Base-by-base conservation (phyloP, 2,888 invertebrate species). In the Mesochorus sp. region DNA sequence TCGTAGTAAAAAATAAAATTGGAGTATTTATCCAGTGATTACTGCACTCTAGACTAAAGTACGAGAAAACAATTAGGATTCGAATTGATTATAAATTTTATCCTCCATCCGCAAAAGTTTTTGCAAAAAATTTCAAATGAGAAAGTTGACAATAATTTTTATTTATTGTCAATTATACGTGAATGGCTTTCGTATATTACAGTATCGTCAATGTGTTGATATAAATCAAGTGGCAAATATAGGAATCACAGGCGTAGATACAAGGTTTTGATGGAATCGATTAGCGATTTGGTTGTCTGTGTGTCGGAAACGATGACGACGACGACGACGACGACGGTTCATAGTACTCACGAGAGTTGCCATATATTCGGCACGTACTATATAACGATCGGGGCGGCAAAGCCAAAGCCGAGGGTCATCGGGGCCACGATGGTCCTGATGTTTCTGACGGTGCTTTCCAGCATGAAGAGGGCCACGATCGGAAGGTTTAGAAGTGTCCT, bases 231-330 rank as follows among this genome's bases (percentile, higher is more conserved):
- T 47, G 64, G 39, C 26, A 44, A 14, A 61, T 24, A 21, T 53
- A 42, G 26, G 49, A 49, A 28, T 59, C 14, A 17, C n/a, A 77
- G 75, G 73, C 39, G 74, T 62, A 62, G 68, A 51, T 76, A 62
- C 76, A 81, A 72, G 79, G 67, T 26, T 76, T 79, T 80, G 76
- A 78, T 70, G 53, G 74, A 70, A 78, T 78, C 78, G 78, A 74
- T 74, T 74, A 78, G 64, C 64, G 71, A 26, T 51, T 78, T 37
- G 31, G 59, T 66, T 57, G 70, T 74, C 70, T 42, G 55, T 62
- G 37, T 37, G 37, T 37, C 37, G 3, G 37, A n/a, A 37, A n/a
- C n/a, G n/a, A n/a, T n/a, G 37, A n/a, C 37, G 12, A 2, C 37
- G 37, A 6, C 2, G 37, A 1, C 1, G 8, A 12, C 37, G 37